These are phyloP conservation scores for Nineta flava DNA, from an alignment of 2,888 invertebrate genomes.

Conservation along the genomic window DNA sequence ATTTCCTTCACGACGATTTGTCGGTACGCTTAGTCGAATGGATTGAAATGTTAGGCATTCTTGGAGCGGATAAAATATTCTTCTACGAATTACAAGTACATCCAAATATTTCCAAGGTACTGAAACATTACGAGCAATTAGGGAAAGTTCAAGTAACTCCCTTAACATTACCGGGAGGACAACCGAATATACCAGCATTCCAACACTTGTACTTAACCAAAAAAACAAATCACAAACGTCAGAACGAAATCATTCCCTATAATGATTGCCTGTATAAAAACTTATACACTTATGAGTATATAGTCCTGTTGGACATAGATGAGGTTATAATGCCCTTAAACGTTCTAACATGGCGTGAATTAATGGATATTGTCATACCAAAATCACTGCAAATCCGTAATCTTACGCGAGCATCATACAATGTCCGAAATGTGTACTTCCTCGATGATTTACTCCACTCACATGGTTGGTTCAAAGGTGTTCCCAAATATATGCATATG, in stretches of 20 bases:
- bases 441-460: conserved; percentile 71
- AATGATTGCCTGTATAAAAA: conserved; percentile 92
- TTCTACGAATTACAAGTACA: conserved; percentile 86
- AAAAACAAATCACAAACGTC: conserved; percentile 83
- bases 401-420: conserved; percentile 60
- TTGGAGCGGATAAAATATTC: conserved; percentile 85
- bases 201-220: conserved; percentile 80
- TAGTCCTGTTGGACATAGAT: conserved; percentile 84
- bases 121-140: conserved; percentile 39
- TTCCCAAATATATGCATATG: conserved; percentile 85
- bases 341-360: conserved; percentile 52
- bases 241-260: conserved; percentile 90
- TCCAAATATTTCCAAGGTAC: conserved; percentile 75
- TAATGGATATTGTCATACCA: conserved; percentile 56
- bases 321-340: conserved; percentile 86
- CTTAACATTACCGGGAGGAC: conserved; percentile 72
- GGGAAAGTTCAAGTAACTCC: conserved; percentile 63
- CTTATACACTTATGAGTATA: conserved; percentile 76
- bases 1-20: conserved; percentile 81
- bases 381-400: conserved; percentile 48
- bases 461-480: conserved; percentile 64
- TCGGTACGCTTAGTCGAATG: conserved; percentile 84
- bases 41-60: conserved; percentile 72
- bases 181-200: conserved; percentile 77
- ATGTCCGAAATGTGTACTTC: conserved; percentile 85